Percentiles rank a stretch among this genome's conserved stretches.
These are phyloP conservation scores for Pluvianellus socialis DNA, from an alignment of 2,113 vertebrate species.

Conservation along the genomic window DNA sequence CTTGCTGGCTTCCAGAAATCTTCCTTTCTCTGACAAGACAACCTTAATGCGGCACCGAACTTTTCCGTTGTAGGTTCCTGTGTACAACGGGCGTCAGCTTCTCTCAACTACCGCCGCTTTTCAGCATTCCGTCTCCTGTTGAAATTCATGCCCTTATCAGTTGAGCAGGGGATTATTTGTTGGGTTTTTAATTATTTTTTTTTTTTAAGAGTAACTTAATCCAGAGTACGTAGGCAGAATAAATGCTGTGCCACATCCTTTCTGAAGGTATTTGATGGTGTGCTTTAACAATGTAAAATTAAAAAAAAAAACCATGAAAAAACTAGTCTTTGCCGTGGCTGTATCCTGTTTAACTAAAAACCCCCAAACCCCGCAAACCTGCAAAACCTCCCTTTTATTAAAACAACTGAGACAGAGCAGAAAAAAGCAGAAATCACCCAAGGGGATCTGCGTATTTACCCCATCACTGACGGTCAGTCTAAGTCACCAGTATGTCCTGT, in stretches of 20 bases:
- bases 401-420: background rate
- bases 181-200: background rate
- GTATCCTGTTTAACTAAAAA: background rate
- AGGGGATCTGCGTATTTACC: background rate
- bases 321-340: background rate
- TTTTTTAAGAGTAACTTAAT: background rate
- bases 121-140: background rate
- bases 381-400: too few species aligned
- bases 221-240: background rate
- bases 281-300: background rate
- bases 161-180: background rate
- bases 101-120: background rate
- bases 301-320: background rate
- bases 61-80: background rate
- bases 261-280: background rate
- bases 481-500: background rate
- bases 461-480: background rate
- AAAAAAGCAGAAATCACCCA: background rate
- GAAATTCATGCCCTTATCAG: background rate
- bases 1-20: background rate
- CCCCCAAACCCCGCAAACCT: too few species aligned
- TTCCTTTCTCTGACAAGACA: background rate
- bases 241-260: background rate
- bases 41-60: background rate
- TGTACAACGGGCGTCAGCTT: background rate